Evolutionary conservation across 2,888 invertebrate genomes (phyloP).

Genomic region (Laothoe populi): DNA sequence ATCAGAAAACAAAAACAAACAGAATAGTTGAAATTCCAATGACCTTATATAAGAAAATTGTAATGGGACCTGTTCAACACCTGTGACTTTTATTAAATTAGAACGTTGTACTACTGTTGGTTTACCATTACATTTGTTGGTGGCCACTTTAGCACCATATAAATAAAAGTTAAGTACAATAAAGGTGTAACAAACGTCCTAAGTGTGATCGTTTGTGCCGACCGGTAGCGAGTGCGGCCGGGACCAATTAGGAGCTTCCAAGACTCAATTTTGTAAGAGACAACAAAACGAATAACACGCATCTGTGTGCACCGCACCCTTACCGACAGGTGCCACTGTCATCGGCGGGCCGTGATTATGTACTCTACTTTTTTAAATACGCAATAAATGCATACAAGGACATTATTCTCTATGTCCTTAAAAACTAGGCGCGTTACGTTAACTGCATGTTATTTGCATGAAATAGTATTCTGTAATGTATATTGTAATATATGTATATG

Average conservation of each 20-base stretch:
- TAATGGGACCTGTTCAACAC: conserved; percentile 25
- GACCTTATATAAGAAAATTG: conserved; percentile 14
- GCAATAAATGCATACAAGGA: no score
- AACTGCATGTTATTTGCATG: no score
- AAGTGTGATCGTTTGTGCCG: conserved; percentile 48
- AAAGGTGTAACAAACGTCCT: conserved; percentile 40
- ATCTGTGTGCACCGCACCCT: conserved; percentile 20
- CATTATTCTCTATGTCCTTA: no score
- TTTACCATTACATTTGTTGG: conserved; percentile 30
- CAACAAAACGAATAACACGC: conserved; percentile 34
- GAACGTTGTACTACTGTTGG: conserved; percentile 26
- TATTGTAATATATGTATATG: no score
- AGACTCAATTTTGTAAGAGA: conserved; percentile 45
- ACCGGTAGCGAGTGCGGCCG: conserved; percentile 42
- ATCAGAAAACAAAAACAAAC: neutral
- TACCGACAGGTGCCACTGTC: conserved; percentile 14
- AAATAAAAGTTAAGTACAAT: conserved; percentile 49
- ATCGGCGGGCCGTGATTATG: neutral
- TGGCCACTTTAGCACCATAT: conserved; percentile 50
- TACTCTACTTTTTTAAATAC: no score
- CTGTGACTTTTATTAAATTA: conserved; percentile 28
- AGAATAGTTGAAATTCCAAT: conserved; percentile 36
- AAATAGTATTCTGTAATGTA: no score
- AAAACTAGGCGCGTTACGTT: no score
- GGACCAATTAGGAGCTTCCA: conserved; percentile 53